Evolutionary conservation across 2,113 vertebrate genomes (phyloP), one percentile per base, ranked within the genome.

Genomic region (Xiphophorus couchianus): DNA sequence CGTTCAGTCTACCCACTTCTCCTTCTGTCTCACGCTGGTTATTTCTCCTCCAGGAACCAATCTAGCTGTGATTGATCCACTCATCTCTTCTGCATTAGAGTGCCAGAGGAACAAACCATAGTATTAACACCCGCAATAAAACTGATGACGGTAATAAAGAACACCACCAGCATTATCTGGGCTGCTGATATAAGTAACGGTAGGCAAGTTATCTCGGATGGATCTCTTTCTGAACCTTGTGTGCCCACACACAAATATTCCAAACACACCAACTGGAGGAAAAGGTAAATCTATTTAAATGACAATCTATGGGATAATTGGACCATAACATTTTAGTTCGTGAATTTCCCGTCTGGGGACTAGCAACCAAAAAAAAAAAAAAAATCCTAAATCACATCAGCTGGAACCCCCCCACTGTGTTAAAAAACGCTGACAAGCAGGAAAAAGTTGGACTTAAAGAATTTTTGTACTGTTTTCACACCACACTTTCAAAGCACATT

Each of bases 131-230:
- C 82, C 89, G 76, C 88, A 89, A 89, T 92, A 91, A 93, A 93
- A 93, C 88, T 87, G 87, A 91, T 92, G 92, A 88, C 15, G 75
- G 89, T 88, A 92, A 93, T 93, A 92, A 92, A 91, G 78, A 92
- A 90, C 70, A 73, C 44, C 67, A 83, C 71, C 71, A 65, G 68
- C 77, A 90, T 92, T 85, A 92, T 90, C 89, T 80, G 76, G 11
- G 37, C 73, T 76, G 81, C 60, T 91, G 84, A 84, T 86, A 84
- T 83, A 91, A 88, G 77, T 92, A 89, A 90, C 88, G 83, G 83
- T 71, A 62, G 84, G 69, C 27, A 25, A 75, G 89, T 76, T 85
- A 90, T 88, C 88, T 84, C 35, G 51, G 69, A 70, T 61, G 12
- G 73, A 84, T 88, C 78, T 78, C 11, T 3, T 77, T 82, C 66